A percentile compares a stretch with the other conserved stretches of the same genome.
Evolutionary conservation across 2,113 vertebrate genomes (phyloP).

Genomic region (Pimephales promelas): DNA sequence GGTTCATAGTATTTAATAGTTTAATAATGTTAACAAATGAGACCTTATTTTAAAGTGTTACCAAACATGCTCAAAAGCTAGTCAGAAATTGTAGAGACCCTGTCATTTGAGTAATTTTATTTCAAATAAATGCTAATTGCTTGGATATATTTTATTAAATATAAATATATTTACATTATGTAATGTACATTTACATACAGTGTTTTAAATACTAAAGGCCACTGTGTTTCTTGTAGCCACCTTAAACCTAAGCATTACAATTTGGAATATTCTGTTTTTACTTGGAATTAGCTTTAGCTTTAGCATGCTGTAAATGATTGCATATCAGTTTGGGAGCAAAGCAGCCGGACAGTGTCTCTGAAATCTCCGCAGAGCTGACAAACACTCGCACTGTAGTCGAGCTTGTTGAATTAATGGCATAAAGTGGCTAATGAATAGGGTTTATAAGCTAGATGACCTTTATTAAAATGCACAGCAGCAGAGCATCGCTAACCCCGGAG

Average conservation of each 20-base stretch:
- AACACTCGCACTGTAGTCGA: slow-evolving; percentile 34
- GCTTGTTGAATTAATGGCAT: slow-evolving; percentile 69
- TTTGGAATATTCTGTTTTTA: background rate
- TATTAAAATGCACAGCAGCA: slow-evolving; percentile 71
- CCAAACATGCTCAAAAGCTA: background rate
- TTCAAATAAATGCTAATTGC: background rate
- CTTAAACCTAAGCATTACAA: slow-evolving; percentile 2
- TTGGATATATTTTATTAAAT: background rate
- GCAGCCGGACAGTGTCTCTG: background rate
- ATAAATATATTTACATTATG: background rate
- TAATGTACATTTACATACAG: background rate
- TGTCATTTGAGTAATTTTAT: background rate
- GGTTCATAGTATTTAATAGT: too few species aligned
- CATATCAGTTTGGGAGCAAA: background rate
- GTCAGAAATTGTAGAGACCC: background rate
- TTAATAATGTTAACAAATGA: too few species aligned
- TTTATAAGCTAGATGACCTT: slow-evolving; percentile 76
- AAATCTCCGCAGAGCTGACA: slow-evolving; percentile 24
- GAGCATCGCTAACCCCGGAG: slow-evolving; percentile 63
- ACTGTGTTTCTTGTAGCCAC: background rate
- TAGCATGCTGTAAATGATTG: background rate
- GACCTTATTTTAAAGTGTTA: too few species aligned
- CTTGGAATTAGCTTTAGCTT: background rate
- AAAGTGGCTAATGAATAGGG: slow-evolving; percentile 73
- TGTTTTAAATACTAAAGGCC: background rate